phyloP scores from a whole-genome alignment of 2,888 invertebrate genomes.

The Brenthis daphne region DNA sequence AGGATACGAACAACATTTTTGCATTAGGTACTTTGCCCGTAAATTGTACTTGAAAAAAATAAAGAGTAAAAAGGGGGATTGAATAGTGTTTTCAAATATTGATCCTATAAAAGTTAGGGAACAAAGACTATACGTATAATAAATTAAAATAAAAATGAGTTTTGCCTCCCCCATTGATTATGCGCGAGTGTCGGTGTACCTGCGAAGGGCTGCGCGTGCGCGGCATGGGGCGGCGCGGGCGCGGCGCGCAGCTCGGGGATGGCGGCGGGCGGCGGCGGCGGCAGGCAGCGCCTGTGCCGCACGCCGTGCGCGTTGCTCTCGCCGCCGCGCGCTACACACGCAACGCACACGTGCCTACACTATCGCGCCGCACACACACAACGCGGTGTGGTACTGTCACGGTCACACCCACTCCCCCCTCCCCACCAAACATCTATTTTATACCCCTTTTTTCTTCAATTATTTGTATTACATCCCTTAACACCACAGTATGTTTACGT shows the following conservation, averaged over 20 bases:
- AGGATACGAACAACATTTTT: no score
- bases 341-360: constrained; percentile 48
- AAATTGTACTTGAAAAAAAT: no score
- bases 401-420: not conserved
- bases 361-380: constrained; percentile 30
- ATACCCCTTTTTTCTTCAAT: no score
- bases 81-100: not conserved
- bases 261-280: constrained; percentile 90
- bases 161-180: constrained; percentile 8
- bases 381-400: not conserved
- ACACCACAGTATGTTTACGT: no score
- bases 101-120: not conserved
- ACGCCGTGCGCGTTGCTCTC: constrained; percentile 92
- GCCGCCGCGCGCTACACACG: constrained; percentile 79
- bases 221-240: constrained; percentile 36
- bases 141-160: not conserved
- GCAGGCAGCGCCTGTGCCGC: constrained; percentile 90
- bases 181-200: constrained; percentile 37
- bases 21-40: no score
- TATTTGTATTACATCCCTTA: no score
- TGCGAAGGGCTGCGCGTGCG: constrained; percentile 44
- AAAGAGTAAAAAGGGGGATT: no score
- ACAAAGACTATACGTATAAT: not conserved
- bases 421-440: not conserved
- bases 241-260: constrained; percentile 92